Base-by-base conservation (phyloP, 2,797 vertebrate genomes). In the Chromis chromis region DNA sequence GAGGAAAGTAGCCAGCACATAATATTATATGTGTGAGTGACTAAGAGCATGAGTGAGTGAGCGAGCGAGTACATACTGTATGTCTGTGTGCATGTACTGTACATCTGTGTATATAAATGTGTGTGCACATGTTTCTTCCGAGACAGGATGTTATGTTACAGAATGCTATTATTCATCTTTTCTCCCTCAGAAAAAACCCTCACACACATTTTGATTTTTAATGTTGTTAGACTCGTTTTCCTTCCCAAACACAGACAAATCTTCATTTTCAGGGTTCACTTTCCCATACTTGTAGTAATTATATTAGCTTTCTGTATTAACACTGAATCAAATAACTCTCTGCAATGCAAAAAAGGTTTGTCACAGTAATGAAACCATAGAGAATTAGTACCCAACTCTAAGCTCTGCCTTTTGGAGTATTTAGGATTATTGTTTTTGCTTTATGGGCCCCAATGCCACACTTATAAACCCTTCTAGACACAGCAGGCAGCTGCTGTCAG, bases 1-100 rank as follows among this genome's bases (percentile, higher is more conserved):
- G 70, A 65, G 73, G 64, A 66, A 74, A 74, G 68, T 4, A 69
- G 64, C 66, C 78, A 53, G 71, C 48, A 22, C 56, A 16, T 68
- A 61, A 59, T 65, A 66, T 62, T 60, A 56, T 49, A 59, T 69
- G 54, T 49, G 55, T 69, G 54, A 58, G 49, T 65, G 72, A 49
- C 46, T 49, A 55, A 28, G 62, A 55, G 50, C 36, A 39, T 58
- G 24, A 62, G 21, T 58, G 24, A 62, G 21, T 46, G 33, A 36
- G 33, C 33, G 10, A 36, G 10, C 10, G 17, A 27, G 48, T 39
- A n/a, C n/a, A 25, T 40, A 44, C 57, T 50, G 42, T 25, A 24
- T 57, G n/a, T 65, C n/a, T 40, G 52, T 55, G 56, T 59, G 16
- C 24, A 11, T 53, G 5, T 53, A 24, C 33, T 64, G 27, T 61